A percentile compares a stretch with the other conserved stretches of the same genome.
Evolutionary conservation across 2,797 vertebrate genomes (phyloP).

Genomic region (Botia kubotai): DNA sequence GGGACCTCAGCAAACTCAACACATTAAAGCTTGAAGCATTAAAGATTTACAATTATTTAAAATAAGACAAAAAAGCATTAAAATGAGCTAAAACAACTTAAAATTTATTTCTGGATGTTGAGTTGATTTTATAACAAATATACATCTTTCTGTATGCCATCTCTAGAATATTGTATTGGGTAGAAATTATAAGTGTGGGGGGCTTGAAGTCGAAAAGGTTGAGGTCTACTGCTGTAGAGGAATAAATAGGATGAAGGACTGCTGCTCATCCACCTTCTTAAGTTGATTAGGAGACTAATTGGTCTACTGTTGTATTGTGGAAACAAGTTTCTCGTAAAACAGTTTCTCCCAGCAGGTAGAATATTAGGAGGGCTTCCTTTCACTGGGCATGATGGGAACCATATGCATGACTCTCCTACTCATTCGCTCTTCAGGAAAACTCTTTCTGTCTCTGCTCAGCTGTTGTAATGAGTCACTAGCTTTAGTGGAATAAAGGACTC

Average conservation of each 20-base stretch:
- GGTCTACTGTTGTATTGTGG: slow-evolving; percentile 66
- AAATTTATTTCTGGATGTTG: too few relatives aligned
- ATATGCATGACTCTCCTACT: slow-evolving; percentile 41
- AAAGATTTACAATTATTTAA: too few relatives aligned
- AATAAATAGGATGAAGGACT: slow-evolving; percentile 1
- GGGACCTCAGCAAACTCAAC: too few relatives aligned
- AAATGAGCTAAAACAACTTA: too few relatives aligned
- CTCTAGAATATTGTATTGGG: too few relatives aligned
- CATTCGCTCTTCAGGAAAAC: slow-evolving; percentile 27
- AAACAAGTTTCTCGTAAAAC: slow-evolving; percentile 65
- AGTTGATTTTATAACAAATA: too few relatives aligned
- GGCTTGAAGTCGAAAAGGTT: too few relatives aligned
- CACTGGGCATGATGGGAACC: slow-evolving; percentile 47
- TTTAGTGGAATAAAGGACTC: neutral
- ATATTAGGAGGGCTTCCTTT: slow-evolving; percentile 61
- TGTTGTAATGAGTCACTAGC: slow-evolving; percentile 48
- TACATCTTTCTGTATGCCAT: too few relatives aligned
- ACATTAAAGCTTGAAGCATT: too few relatives aligned
- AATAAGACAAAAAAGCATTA: too few relatives aligned
- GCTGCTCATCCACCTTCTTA: neutral
- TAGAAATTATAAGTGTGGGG: too few relatives aligned
- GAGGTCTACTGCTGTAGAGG: neutral
- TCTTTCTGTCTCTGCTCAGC: slow-evolving; percentile 7
- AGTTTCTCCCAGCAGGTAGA: slow-evolving; percentile 72
- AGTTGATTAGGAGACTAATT: slow-evolving; percentile 72